Evolutionary conservation across 2,113 vertebrate species (phyloP).

Genomic region (Sula dactylatra): DNA sequence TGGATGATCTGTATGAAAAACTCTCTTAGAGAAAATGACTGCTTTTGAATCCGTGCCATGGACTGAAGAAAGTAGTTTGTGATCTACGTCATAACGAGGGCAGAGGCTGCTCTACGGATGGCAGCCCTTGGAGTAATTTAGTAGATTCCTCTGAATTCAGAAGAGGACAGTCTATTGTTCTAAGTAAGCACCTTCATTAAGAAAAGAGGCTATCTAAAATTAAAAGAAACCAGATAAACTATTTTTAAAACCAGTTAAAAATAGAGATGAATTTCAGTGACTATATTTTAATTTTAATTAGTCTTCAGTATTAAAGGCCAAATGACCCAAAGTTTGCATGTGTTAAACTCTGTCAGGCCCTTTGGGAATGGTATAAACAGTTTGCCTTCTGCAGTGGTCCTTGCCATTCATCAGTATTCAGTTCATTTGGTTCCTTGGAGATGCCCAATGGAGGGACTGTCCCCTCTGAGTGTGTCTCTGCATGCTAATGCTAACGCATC

Average conservation of each 20-base stretch:
- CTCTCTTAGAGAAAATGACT: neutral
- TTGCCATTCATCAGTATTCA: neutral
- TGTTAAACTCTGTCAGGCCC: neutral
- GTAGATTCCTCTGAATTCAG: neutral
- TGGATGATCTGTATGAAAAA: conserved; percentile 43
- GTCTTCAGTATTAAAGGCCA: neutral
- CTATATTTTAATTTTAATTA: neutral
- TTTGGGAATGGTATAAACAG: neutral
- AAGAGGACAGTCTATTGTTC: neutral
- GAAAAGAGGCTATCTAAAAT: neutral
- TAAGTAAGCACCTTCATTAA: neutral
- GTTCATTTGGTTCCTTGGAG: neutral
- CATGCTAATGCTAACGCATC: neutral
- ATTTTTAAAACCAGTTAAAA: neutral
- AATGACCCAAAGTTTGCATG: neutral
- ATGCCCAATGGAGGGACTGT: neutral
- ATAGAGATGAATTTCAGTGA: neutral
- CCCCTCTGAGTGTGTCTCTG: neutral
- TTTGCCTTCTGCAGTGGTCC: neutral
- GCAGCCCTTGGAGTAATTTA: neutral
- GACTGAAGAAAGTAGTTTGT: neutral
- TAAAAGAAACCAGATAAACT: neutral
- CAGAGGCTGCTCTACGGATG: neutral
- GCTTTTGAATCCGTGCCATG: neutral
- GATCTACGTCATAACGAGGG: neutral